Conservation (phyloP, 2,797 vertebrate genomes). For the Falco peregrinus region DNA sequence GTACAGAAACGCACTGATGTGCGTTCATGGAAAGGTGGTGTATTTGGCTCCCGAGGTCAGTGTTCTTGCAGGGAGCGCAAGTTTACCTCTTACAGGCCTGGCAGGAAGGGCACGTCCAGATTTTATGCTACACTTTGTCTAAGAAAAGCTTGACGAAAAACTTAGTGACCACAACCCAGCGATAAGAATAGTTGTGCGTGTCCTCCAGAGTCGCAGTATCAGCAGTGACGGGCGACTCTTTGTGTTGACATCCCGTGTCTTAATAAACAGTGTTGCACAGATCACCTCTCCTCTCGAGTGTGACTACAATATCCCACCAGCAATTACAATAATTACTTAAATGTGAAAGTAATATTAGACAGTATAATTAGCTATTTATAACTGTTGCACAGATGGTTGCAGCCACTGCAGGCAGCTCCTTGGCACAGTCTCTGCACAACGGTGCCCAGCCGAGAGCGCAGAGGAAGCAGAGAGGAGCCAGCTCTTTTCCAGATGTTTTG, state of each 20-base stretch:
- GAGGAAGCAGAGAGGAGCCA: neutral
- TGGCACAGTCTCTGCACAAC: fast-evolving
- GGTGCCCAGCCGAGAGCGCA: fast-evolving
- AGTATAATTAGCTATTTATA: neutral
- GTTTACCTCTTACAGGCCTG: neutral
- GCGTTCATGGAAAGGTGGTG: neutral
- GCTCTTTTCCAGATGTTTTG: neutral
- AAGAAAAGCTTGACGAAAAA: neutral
- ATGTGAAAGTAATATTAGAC: neutral
- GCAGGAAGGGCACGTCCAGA: fast-evolving
- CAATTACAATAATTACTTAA: neutral
- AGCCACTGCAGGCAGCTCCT: neutral
- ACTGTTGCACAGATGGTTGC: neutral
- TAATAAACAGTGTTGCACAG: neutral
- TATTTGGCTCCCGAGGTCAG: neutral
- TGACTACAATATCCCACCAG: neutral
- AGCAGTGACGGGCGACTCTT: fast-evolving
- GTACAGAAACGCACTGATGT: neutral
- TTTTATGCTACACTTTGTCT: fast-evolving
- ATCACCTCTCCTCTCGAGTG: neutral
- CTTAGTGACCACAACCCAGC: fast-evolving
- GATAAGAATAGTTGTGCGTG: fast-evolving
- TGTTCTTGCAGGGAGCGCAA: neutral
- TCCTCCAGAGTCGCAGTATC: neutral
- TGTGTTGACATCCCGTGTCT: fast-evolving